Evolutionary conservation across 2,797 vertebrate species (phyloP).

Genomic region (Streptopelia turtur): DNA sequence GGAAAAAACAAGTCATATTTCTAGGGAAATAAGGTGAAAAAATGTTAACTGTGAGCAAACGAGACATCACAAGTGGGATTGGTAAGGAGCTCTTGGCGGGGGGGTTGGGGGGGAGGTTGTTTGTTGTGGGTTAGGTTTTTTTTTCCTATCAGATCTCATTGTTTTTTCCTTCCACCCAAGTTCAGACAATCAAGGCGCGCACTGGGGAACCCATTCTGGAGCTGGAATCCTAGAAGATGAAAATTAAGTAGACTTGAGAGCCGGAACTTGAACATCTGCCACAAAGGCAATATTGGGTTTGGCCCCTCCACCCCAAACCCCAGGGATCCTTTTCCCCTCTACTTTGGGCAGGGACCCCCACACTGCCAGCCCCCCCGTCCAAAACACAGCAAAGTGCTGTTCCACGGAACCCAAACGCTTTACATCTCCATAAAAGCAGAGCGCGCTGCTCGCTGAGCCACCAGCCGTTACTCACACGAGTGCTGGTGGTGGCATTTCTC

Average conservation of each 20-base stretch:
- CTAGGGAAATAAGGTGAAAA: neutral
- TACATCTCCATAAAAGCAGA: neutral
- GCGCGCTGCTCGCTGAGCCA: neutral
- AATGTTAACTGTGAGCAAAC: neutral
- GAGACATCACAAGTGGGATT: neutral
- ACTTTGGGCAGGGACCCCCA: too few species aligned
- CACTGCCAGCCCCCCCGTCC: too few species aligned
- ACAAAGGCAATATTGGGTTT: conserved; percentile 3
- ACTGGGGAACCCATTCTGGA: neutral
- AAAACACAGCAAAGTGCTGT: rapidly evolving
- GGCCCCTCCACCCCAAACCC: neutral
- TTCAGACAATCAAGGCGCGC: neutral
- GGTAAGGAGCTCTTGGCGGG: neutral
- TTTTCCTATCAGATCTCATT: neutral
- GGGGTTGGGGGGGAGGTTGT: too few species aligned
- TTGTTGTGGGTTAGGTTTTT: too few species aligned
- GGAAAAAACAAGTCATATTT: neutral
- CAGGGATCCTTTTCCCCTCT: neutral
- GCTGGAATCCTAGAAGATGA: neutral
- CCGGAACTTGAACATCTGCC: neutral
- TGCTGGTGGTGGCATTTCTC: neutral
- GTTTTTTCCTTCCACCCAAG: neutral
- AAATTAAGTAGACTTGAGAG: conserved; percentile 46
- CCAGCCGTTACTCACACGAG: neutral
- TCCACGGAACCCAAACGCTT: neutral